Evolutionary conservation across 1,140 invertebrate species (phyloP), one percentile per base, ranked within the genome.

Genomic region (Trichonephila clavata): DNA sequence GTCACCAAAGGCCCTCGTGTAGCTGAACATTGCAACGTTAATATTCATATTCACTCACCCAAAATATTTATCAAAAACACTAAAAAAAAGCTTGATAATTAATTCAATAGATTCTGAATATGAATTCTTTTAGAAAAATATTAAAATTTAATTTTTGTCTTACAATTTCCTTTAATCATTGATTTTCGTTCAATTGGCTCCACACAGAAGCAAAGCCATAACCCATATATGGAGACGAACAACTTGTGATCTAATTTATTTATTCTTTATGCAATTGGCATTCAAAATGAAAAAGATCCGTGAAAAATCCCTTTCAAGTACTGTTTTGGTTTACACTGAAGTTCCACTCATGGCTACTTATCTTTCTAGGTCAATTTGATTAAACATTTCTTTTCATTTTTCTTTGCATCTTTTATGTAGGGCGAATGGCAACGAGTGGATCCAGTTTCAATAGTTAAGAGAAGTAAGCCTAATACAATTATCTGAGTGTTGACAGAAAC

Each of bases 321-420:
- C 24, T 68, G 65, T 68, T 68, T 68, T 68, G 65, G 65, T 68
- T 68, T 68, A 68, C 10, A 68, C n/a, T 27, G 24, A 68, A 68
- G 65, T 24, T n/a, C 65, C 65, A 68, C 24, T 68, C 65, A 14
- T 68, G 65, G 65, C 21, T 68, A 68, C 65, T 68, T 68, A 68
- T 68, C 65, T 68, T 27, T 68, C 24, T n/a, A 68, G 65, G 65
- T 68, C 65, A 68, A 68, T 68, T 68, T 68, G 65, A 68, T 68
- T 68, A 68, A 24, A 24, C 65, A 13, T 68, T 68, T 24, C n/a
- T 68, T 50, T 68, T 68, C n/a, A 13, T n/a, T 24, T n/a, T 13
- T 68, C 24, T 68, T 68, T 27, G 24, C 24, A 24, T 68, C 65
- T 8, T 68, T 24, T 21, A 68, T 24, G 65, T 68, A 24, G 65